Percentiles rank a stretch among this genome's conserved stretches.
Evolutionary conservation across 1,140 invertebrate genomes (phyloP).

Genomic region (Macrosteles quadrilineatus): DNA sequence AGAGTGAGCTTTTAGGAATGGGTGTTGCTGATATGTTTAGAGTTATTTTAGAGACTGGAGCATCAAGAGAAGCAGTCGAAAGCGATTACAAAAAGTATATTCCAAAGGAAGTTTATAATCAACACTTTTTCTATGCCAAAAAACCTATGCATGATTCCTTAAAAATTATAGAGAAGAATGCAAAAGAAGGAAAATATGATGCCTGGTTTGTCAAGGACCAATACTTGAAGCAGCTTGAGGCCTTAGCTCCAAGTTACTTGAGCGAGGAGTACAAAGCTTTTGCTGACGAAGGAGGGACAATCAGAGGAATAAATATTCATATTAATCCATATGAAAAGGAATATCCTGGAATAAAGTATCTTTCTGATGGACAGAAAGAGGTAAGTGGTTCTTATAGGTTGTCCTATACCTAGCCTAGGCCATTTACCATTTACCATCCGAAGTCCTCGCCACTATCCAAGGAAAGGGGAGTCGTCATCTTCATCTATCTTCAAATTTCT

Average conservation of each 20-base stretch:
- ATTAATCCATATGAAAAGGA: constrained; percentile 70
- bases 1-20: constrained; percentile 73
- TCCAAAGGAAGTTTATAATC: constrained; percentile 72
- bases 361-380: constrained; percentile 60
- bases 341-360: constrained; percentile 65
- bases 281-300: constrained; percentile 61
- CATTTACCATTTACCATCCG: no score
- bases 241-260: constrained; percentile 77
- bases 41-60: constrained; percentile 70
- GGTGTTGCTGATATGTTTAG: constrained; percentile 85
- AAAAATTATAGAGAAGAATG: constrained; percentile 57
- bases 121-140: constrained; percentile 72
- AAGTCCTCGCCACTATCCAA: no score
- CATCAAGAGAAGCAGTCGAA: constrained; percentile 64
- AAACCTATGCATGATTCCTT: constrained; percentile 70
- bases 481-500: no score
- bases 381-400: constrained; percentile 50
- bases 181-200: constrained; percentile 51
- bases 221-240: constrained; percentile 75
- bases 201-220: constrained; percentile 70
- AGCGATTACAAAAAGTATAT: constrained; percentile 77
- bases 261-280: constrained; percentile 71
- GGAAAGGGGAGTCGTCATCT: no score
- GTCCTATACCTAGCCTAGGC: no score
- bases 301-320: constrained; percentile 61